Evolutionary conservation across 1,140 invertebrate species (phyloP), one percentile per base, ranked within the genome.

Genomic region (Bombyx mandarina): DNA sequence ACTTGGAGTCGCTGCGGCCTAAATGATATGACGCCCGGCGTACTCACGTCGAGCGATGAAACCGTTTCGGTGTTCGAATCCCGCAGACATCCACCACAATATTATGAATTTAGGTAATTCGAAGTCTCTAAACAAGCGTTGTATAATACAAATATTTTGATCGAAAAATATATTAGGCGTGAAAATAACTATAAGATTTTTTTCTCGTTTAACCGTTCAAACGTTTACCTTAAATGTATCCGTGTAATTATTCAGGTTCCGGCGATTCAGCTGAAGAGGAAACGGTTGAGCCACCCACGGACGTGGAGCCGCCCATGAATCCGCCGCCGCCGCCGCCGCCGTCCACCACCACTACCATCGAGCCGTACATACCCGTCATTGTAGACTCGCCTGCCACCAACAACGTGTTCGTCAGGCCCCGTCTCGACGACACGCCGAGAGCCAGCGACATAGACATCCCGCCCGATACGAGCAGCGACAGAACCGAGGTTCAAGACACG

Each of bases 301-400:
- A 54, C 5, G 9, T n/a, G 0, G 43, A 73, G 8, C 45, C 55
- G 1, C 65, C 53, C 6, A 22, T 8, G 10, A 44, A 74, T 8
- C 43, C 54, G 1, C 66, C 52, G 5, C 63, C 68, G 0, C 66
- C 67, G 47, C 65, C 50, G 18, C 57, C 60, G 7, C 66, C 57
- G 58, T 49, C 67, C 46, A 56, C 66, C 1, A 65, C 62, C 1
- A 52, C 74, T 1, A 35, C 54, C 26, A 75, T 82, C 8, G 46
- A 18, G 46, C 54, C 54, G 9, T 49, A 10, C 45, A 49, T 49
- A 35, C 46, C 46, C 8, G 22, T 43, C 57, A 80, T 77, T 12
- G 67, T 75, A 61, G 62, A 45, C 78, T 78, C 1, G 1, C 70
- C 73, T 18, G 56, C 5, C 53, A 73, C 71, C 50, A 75, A 78